Base-by-base conservation (phyloP, 2,888 invertebrate genomes). In the Enchytraeus crypticus region DNA sequence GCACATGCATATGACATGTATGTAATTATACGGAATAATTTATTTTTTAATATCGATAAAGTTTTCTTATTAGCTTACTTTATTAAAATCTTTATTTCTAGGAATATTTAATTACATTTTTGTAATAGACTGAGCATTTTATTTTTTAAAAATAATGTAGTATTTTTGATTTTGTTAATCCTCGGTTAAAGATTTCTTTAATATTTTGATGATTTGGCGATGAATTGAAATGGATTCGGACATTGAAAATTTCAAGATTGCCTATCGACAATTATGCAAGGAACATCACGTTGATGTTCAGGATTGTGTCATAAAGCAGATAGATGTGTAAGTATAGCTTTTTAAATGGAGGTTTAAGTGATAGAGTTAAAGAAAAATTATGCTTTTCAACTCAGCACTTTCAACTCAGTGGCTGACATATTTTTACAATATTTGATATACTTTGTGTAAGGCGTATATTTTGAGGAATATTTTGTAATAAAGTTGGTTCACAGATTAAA, bases 231-330 rank as follows among this genome's bases (percentile, higher is more conserved):
- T 38, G 38, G 38, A 38, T 5, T 21, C 38, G 2, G 55, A 54
- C 2, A 72, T 76, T 69, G 74, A 74, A 29, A 73, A 74, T 45
- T 75, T 75, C 61, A 67, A 69, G 33, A 69, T 72, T 54, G 64
- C 68, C 2, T 77, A 70, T 64, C 46, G 72, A 3, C 66, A 73
- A 23, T 69, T 76, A n/a, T 76, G 77, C 64, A 74, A 72, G 63
- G 75, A 77, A 49, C 72, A 76, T 64, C 72, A 72, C 54, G 66
- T 74, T 23, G 75, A 76, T 49, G 65, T 73, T 3, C 75, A 75
- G 57, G 74, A 76, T 34, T 69, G 70, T 69, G 71, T 77, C 23
- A 61, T 75, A 18, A 70, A 72, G 26, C 69, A 70, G 51, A 60
- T 76, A 26, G 73, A 72, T 64, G 71, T 72, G 76, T 75, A 64